Percentiles rank a stretch among this genome's conserved stretches.
phyloP scores from a whole-genome alignment of 2,797 vertebrate species.

The Aplochiton taeniatus region DNA sequence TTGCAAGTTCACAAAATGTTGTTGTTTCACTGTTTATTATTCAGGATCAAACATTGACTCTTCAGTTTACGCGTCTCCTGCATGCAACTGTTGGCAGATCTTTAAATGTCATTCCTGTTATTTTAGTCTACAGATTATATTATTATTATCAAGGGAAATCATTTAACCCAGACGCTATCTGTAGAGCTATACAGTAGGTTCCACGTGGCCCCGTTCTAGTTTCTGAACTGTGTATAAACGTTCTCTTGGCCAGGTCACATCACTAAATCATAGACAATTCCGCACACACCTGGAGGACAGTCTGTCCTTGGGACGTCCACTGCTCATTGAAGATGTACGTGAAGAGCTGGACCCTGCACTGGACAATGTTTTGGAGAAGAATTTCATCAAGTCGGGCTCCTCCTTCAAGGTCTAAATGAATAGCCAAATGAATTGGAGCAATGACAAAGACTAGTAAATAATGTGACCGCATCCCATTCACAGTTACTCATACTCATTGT shows the following conservation, averaged over 20 bases:
- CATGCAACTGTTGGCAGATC: too few relatives aligned
- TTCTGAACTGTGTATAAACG: too few relatives aligned
- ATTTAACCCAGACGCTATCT: too few relatives aligned
- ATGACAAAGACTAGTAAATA: conserved; percentile 2
- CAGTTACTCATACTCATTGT: conserved; percentile 9
- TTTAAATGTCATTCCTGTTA: too few relatives aligned
- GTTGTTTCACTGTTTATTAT: too few relatives aligned
- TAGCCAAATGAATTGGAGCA: background rate
- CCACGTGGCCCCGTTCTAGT: too few relatives aligned
- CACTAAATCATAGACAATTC: conserved; percentile 91
- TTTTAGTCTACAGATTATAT: too few relatives aligned
- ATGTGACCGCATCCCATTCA: background rate
- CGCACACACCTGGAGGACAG: conserved; percentile 89
- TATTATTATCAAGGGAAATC: too few relatives aligned
- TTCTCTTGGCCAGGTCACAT: conserved; percentile 78
- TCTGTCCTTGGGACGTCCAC: conserved; percentile 85
- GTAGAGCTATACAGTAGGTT: too few relatives aligned
- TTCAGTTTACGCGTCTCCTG: too few relatives aligned
- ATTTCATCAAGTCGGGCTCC: conserved; percentile 87
- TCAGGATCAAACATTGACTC: too few relatives aligned
- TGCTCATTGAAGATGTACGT: conserved; percentile 87
- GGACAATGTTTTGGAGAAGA: conserved; percentile 89
- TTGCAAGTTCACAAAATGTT: too few relatives aligned
- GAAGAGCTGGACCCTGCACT: conserved; percentile 90
- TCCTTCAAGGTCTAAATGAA: conserved; percentile 78